Percentiles rank a stretch among this genome's conserved stretches.
These are phyloP conservation scores for Dipodomys spectabilis DNA, from an alignment of 2,113 vertebrate genomes.

Conservation along the genomic window DNA sequence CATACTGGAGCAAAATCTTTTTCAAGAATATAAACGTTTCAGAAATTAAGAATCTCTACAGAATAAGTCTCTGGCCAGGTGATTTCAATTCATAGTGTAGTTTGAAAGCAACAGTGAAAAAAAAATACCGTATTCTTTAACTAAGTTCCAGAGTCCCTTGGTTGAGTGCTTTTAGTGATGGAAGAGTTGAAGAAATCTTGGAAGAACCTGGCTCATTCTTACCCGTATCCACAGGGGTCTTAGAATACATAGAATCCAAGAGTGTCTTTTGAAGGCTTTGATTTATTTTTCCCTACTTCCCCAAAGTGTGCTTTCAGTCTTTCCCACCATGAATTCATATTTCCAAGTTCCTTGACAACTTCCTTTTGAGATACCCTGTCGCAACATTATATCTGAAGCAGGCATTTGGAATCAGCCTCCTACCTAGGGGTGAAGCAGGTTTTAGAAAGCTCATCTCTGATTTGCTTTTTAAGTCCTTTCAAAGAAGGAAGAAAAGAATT, in stretches of 20 bases:
- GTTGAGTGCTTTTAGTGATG: neutral
- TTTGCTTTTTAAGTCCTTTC: neutral
- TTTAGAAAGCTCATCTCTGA: neutral
- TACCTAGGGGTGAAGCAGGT: neutral
- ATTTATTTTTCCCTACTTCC: neutral
- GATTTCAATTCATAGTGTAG: neutral
- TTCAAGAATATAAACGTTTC: neutral
- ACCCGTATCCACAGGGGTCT: neutral
- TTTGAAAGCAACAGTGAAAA: neutral
- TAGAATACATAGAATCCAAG: neutral
- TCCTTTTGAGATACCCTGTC: neutral
- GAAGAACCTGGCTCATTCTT: neutral
- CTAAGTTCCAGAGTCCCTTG: neutral
- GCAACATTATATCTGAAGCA: neutral
- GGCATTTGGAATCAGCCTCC: neutral
- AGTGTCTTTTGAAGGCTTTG: neutral
- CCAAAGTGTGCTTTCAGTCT: neutral
- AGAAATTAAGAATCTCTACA: neutral
- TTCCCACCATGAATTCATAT: neutral
- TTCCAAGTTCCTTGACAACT: neutral
- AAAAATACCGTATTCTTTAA: neutral
- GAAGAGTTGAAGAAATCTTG: neutral
- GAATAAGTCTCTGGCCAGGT: neutral
- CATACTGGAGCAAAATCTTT: neutral
- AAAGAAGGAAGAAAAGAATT: neutral